These are phyloP conservation scores for Bujurquina vittata DNA, from an alignment of 2,113 vertebrate species.

Conservation along the genomic window DNA sequence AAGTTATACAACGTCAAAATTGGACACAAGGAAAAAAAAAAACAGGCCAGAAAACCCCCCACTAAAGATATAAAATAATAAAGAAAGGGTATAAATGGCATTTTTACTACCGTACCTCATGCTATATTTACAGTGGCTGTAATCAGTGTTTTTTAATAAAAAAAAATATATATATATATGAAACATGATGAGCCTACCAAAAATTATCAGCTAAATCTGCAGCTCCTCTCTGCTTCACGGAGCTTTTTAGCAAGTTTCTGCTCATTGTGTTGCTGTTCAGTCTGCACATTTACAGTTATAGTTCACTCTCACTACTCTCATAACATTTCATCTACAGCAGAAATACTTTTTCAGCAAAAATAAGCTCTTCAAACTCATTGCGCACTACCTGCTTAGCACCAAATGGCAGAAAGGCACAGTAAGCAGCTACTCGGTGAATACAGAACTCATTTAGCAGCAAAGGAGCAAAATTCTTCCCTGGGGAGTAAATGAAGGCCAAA, in stretches of 20 bases:
- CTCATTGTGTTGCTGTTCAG: slow-evolving; percentile 3
- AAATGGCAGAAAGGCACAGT: neutral
- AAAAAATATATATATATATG: neutral
- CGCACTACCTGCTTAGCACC: neutral
- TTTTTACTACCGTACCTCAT: neutral
- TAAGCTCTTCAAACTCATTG: neutral
- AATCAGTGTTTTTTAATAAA: slow-evolving; percentile 8
- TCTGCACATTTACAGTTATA: neutral
- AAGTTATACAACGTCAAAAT: too few species aligned
- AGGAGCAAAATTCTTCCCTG: neutral
- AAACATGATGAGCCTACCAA: neutral
- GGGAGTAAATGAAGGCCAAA: neutral
- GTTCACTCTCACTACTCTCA: fast-evolving
- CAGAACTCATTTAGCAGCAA: neutral
- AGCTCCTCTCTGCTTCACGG: neutral
- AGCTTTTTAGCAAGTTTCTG: slow-evolving; percentile 3
- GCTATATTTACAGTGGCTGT: neutral
- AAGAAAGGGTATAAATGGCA: neutral
- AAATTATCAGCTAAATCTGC: slow-evolving; percentile 5
- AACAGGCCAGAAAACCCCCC: fast-evolving
- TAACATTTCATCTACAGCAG: neutral
- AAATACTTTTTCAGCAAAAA: neutral
- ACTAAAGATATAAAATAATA: neutral
- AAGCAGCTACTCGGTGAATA: too few species aligned
- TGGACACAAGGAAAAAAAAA: neutral